phyloP scores from a whole-genome alignment of 2,113 vertebrate genomes.

The Toxotes jaculatrix region DNA sequence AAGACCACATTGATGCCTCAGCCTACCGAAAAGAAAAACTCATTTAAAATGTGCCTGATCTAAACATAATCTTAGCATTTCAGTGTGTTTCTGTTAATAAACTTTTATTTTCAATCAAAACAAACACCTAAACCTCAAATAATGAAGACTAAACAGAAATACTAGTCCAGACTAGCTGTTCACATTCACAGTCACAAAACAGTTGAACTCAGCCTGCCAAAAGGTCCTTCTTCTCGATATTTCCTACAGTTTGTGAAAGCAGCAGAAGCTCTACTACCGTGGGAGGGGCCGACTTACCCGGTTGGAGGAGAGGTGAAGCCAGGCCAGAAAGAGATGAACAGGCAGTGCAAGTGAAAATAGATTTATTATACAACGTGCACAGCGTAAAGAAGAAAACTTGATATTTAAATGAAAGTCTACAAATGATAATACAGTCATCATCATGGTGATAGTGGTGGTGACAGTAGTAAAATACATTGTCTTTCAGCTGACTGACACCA shows the following conservation, averaged over 20 bases:
- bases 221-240: not conserved
- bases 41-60: not conserved
- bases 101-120: not conserved
- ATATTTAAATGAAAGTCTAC: not conserved
- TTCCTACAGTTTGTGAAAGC: conserved; percentile 3
- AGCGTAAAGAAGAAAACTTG: not conserved
- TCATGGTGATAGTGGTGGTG: not conserved
- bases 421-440: not conserved
- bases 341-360: conserved; percentile 14
- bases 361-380: conserved; percentile 16
- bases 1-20: too few relatives aligned
- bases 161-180: not conserved
- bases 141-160: not conserved
- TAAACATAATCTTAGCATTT: not conserved
- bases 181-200: too few relatives aligned
- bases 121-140: not conserved
- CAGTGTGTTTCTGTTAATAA: not conserved
- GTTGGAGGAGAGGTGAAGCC: conserved; percentile 38
- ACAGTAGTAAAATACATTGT: not conserved
- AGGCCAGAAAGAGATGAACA: not conserved
- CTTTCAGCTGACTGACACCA: not conserved
- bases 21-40: not conserved
- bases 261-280: conserved; percentile 16
- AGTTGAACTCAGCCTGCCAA: too few relatives aligned
- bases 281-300: conserved; percentile 36